These are phyloP conservation scores for Equus quagga DNA, from an alignment of 2,113 vertebrate genomes.

Conservation along the genomic window DNA sequence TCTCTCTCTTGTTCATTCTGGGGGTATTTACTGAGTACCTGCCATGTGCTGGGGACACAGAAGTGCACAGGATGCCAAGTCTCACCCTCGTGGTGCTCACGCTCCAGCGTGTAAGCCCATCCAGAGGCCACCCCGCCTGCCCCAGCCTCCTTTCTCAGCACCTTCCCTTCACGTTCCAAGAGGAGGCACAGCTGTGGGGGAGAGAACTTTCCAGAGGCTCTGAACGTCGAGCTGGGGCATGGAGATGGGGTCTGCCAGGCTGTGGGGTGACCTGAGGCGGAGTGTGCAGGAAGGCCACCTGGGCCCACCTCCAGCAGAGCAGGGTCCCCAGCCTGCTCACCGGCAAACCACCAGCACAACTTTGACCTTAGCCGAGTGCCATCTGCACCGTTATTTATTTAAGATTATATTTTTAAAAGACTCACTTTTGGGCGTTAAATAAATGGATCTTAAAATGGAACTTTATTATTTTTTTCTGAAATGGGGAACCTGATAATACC, in stretches of 20 bases:
- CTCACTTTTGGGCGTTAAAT: neutral
- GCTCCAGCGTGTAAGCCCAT: accelerated
- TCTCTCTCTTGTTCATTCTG: neutral
- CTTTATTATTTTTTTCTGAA: neutral
- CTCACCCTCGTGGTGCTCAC: neutral
- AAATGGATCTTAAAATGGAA: neutral
- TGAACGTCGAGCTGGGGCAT: neutral
- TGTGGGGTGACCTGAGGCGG: neutral
- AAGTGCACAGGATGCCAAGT: neutral
- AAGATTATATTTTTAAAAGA: neutral
- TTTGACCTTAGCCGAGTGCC: neutral
- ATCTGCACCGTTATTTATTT: neutral
- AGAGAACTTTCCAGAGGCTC: neutral
- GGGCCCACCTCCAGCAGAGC: neutral
- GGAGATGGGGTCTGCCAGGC: neutral
- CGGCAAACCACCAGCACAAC: neutral
- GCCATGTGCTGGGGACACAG: neutral
- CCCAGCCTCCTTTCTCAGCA: neutral
- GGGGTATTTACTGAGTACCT: neutral
- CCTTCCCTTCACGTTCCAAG: neutral
- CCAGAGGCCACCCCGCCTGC: accelerated
- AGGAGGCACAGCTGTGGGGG: neutral
- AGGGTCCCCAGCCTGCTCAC: neutral
- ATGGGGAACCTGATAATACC: neutral
- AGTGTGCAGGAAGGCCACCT: neutral